Percentiles rank a stretch among this genome's conserved stretches.
phyloP scores from a whole-genome alignment of 2,888 invertebrate genomes.

The Emmelina monodactyla region DNA sequence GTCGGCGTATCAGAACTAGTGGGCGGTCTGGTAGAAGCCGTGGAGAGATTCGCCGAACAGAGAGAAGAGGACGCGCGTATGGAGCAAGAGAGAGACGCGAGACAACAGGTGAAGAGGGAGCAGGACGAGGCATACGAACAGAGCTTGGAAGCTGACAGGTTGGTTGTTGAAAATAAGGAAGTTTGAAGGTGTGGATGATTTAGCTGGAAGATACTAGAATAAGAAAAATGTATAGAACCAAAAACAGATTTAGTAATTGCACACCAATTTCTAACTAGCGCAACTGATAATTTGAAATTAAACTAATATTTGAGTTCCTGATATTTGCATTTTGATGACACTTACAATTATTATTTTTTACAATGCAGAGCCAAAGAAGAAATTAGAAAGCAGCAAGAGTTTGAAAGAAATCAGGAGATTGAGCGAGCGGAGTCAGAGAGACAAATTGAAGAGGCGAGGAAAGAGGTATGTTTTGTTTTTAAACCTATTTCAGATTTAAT shows the following conservation, averaged over 20 bases:
- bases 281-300: too few species aligned
- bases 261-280: too few species aligned
- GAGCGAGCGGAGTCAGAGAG: conserved; percentile 79
- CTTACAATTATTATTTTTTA: conserved; percentile 24
- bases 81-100: conserved; percentile 87
- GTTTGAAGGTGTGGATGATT: too few species aligned
- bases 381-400: conserved; percentile 78
- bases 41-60: conserved; percentile 86
- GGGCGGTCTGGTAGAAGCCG: conserved; percentile 84
- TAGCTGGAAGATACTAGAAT: too few species aligned
- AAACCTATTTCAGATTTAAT: too few species aligned
- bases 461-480: conserved; percentile 68
- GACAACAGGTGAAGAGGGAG: conserved; percentile 89
- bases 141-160: conserved; percentile 87
- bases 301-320: too few species aligned
- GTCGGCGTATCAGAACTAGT: conserved; percentile 90
- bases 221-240: too few species aligned
- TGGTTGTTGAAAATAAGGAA: too few species aligned
- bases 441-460: conserved; percentile 74
- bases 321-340: too few species aligned
- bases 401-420: conserved; percentile 74
- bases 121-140: conserved; percentile 94
- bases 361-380: conserved; percentile 83
- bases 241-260: too few species aligned
- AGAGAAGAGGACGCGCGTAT: conserved; percentile 78